Evolutionary conservation across 2,797 vertebrate genomes (phyloP).

Genomic region (Ataeniobius toweri): DNA sequence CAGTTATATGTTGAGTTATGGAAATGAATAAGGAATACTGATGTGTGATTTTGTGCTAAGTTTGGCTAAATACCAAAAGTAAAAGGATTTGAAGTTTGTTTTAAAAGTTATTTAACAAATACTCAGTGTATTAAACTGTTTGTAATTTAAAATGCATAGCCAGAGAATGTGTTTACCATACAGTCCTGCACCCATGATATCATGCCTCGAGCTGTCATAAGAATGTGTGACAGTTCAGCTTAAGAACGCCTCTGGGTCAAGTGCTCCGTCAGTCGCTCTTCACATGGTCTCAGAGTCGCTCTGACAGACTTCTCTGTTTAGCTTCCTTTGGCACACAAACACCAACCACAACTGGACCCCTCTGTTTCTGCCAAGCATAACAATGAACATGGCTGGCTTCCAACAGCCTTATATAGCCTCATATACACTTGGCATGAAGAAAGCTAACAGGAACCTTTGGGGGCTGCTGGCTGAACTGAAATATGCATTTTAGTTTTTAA

Average conservation of each 20-base stretch:
- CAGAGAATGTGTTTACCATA: conserved; percentile 48
- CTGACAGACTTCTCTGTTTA: conserved; percentile 74
- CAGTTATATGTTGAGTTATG: conserved; percentile 1
- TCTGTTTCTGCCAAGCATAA: conserved; percentile 73
- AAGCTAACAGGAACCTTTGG: conserved; percentile 40
- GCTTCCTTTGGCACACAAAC: conserved; percentile 65
- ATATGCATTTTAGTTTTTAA: conserved; percentile 9
- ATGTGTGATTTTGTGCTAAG: conserved; percentile 13
- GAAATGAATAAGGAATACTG: neutral
- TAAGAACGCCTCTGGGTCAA: conserved; percentile 64
- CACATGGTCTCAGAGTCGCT: conserved; percentile 51
- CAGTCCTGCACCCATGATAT: conserved; percentile 46
- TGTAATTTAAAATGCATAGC: conserved; percentile 14
- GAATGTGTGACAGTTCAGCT: conserved; percentile 68
- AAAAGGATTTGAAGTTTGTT: conserved; percentile 29
- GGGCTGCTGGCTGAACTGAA: conserved; percentile 15
- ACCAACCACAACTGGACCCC: conserved; percentile 55
- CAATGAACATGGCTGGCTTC: conserved; percentile 70
- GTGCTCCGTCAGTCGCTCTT: conserved; percentile 64
- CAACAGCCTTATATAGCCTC: conserved; percentile 76
- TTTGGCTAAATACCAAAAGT: neutral
- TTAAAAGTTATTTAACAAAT: conserved; percentile 61
- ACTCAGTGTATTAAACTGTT: conserved; percentile 35
- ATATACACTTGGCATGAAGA: conserved; percentile 52
- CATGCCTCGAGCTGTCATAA: conserved; percentile 66